Percentiles rank a stretch among this genome's conserved stretches.
These are phyloP conservation scores for Netelia fuscicornis DNA, from an alignment of 2,888 invertebrate species.

Conservation along the genomic window DNA sequence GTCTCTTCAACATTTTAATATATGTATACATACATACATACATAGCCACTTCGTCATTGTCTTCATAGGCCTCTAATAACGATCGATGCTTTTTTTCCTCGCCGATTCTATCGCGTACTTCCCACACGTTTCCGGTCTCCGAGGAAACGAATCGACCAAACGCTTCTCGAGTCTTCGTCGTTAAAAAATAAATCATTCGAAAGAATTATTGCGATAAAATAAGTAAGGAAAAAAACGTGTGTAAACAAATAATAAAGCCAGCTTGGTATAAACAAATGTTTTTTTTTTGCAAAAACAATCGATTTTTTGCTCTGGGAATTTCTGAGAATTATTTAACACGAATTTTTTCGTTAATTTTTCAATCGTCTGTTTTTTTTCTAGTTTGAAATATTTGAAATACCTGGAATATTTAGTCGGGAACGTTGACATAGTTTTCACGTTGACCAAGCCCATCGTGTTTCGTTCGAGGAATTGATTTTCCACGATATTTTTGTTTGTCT, in stretches of 20 bases:
- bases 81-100: slow-evolving; percentile 44
- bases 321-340: not conserved
- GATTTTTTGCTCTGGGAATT: not conserved
- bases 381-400: not conserved
- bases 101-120: not conserved
- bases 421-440: no score
- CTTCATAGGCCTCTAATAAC: slow-evolving; percentile 55
- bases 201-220: not conserved
- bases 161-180: not conserved
- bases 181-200: not conserved
- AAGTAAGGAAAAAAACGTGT: not conserved
- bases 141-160: not conserved
- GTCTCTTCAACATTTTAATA: slow-evolving; percentile 36
- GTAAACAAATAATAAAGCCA: not conserved
- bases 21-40: not conserved
- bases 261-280: no score
- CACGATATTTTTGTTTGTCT: slow-evolving; percentile 12
- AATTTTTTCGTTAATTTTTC: not conserved
- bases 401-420: no score
- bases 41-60: slow-evolving; percentile 37
- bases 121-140: slow-evolving; percentile 1
- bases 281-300: not conserved
- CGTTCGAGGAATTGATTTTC: not conserved
- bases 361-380: not conserved
- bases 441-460: not conserved